Conservation (phyloP, 1,140 invertebrate species). For the Thalassaphorura encarpata region DNA sequence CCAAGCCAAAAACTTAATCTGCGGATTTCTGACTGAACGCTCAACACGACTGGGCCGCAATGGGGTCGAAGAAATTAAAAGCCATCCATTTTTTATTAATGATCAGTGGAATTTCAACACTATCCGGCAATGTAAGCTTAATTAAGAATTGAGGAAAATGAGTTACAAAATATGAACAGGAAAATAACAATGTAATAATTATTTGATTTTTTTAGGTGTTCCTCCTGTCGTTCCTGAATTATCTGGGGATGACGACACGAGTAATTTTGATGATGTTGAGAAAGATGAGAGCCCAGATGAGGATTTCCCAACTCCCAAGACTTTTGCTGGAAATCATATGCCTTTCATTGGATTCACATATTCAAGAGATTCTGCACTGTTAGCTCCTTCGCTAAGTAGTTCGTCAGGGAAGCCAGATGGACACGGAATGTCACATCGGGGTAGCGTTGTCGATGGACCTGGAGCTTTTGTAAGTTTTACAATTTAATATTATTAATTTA, state of each 20-base stretch:
- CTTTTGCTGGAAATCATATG: slow-evolving; percentile 95
- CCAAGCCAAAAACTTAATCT: slow-evolving; percentile 80
- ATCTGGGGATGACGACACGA: slow-evolving; percentile 90
- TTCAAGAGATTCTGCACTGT: slow-evolving; percentile 80
- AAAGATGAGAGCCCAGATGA: slow-evolving; percentile 80
- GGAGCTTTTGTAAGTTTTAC: no score
- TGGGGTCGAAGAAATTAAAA: slow-evolving; percentile 91
- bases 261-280: slow-evolving; percentile 97
- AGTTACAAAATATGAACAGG: neutral
- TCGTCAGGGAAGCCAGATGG: no score
- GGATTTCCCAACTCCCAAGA: slow-evolving; percentile 88
- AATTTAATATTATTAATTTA: no score
- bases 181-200: slow-evolving; percentile 11
- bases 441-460: no score
- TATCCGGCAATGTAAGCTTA: slow-evolving; percentile 63
- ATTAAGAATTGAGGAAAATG: slow-evolving; percentile 10
- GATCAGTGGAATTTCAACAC: slow-evolving; percentile 97
- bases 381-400: no score
- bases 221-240: slow-evolving; percentile 95
- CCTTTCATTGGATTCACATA: slow-evolving; percentile 99
- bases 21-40: slow-evolving; percentile 84
- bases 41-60: slow-evolving; percentile 81
- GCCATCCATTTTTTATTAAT: slow-evolving; percentile 90
- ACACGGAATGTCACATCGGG: no score
- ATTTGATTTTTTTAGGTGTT: slow-evolving; percentile 47